These are phyloP conservation scores for Poecilia wingei DNA, from an alignment of 2,797 vertebrate species.

Conservation along the genomic window DNA sequence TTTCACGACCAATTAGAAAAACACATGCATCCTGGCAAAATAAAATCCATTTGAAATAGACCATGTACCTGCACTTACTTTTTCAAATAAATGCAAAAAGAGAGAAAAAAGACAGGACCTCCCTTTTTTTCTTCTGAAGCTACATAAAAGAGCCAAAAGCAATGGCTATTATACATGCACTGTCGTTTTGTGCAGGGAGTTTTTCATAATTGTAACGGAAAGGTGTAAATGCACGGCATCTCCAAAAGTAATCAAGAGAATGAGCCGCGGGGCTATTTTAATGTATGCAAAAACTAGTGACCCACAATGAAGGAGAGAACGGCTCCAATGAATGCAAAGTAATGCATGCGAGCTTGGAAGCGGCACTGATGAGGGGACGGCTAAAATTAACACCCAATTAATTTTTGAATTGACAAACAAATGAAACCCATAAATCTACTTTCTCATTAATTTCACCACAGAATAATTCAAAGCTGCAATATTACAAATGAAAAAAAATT, in stretches of 20 bases:
- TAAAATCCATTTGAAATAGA: slow-evolving; percentile 71
- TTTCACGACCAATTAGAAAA: slow-evolving; percentile 66
- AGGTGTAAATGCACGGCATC: slow-evolving; percentile 92
- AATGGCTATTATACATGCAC: slow-evolving; percentile 85
- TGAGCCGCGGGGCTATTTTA: slow-evolving; percentile 95
- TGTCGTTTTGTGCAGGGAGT: slow-evolving; percentile 83
- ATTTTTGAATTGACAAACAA: slow-evolving; percentile 99
- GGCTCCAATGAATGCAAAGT: slow-evolving; percentile 94
- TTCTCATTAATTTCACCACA: slow-evolving; percentile 98
- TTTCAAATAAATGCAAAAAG: slow-evolving; percentile 53
- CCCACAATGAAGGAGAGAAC: slow-evolving; percentile 94
- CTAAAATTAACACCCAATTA: slow-evolving; percentile 99
- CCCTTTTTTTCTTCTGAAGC: slow-evolving; percentile 28
- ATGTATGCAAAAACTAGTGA: slow-evolving; percentile 98
- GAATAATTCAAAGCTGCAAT: slow-evolving; percentile 98
- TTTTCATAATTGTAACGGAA: slow-evolving; percentile 96
- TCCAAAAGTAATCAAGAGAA: slow-evolving; percentile 98
- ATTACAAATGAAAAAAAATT: slow-evolving; percentile 83
- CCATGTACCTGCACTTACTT: slow-evolving; percentile 59
- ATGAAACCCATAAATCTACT: slow-evolving; percentile 99
- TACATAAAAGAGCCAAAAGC: slow-evolving; percentile 45
- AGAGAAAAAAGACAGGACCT: slow-evolving; percentile 1
- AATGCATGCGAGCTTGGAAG: slow-evolving; percentile 88
- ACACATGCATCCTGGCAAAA: slow-evolving; percentile 52
- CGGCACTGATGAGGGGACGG: slow-evolving; percentile 94